Base-by-base conservation (phyloP, 2,113 vertebrate species). In the Ondatra zibethicus region DNA sequence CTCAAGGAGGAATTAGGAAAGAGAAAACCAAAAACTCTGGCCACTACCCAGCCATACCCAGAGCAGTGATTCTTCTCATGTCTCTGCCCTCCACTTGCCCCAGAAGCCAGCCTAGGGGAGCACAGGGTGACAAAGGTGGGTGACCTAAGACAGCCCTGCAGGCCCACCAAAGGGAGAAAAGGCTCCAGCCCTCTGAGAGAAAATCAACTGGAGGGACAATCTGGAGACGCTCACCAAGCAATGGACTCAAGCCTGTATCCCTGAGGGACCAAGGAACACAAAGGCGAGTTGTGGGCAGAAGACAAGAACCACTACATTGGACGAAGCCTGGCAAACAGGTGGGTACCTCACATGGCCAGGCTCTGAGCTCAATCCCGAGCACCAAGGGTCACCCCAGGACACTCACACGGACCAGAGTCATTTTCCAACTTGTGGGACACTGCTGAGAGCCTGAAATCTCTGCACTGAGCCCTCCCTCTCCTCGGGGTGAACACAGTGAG, bases 1-100 rank as follows among this genome's bases (percentile, higher is more conserved):
- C n/a, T 36, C 23, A 14, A 31, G 58, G 0, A 31, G 50, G 16
- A 33, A 14, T 0, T 0, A 5, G 3, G 45, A 39, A n/a, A 29
- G 0, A 4, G 19, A 33, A 27, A 76, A 47, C 13, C 1, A 39
- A 17, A 80, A 80, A 16, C n/a, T 47, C 82, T 1, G 8, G 39
- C 42, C 88, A 33, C 65, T 25, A 17, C n/a, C 61, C 47, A 7
- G 4, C 31, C 61, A 66, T 4, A 14, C 72, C 47, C 39, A 5
- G 31, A 6, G 27, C 3, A 25, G 55, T 21, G 61, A 23, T 17
- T 39, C 45, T 45, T 66, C 14, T 21, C 1, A 4, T 3, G 27
- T 52, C 29, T 12, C 55, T 31, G 10, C 29, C 23, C 29, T 70
- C 4, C 12, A 58, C 50, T 58, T 39, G 14, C 33, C 5, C 50